Conservation (phyloP, 2,113 vertebrate species). For the Nestor notabilis region DNA sequence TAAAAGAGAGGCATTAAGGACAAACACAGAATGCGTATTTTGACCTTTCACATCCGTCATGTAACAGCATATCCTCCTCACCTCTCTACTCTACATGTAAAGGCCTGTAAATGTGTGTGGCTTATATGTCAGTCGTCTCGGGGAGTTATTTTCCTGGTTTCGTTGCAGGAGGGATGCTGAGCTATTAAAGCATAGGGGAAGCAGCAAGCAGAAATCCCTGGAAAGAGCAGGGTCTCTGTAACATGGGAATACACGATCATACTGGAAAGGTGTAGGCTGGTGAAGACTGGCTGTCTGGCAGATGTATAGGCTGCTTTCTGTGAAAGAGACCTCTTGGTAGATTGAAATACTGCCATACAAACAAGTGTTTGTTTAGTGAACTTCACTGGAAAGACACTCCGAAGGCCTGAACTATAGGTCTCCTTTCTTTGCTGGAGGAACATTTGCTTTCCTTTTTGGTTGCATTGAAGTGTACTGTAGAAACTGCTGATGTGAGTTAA, state of each 20-base stretch:
- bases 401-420: not conserved
- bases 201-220: not conserved
- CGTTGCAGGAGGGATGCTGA: not conserved
- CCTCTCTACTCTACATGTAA: not conserved
- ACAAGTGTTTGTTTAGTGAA: not conserved
- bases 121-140: not conserved
- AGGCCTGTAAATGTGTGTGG: not conserved
- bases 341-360: not conserved
- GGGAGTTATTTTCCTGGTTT: not conserved
- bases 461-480: not conserved
- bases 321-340: not conserved
- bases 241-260: rapidly evolving
- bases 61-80: not conserved
- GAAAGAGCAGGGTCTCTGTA: not conserved
- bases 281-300: not conserved
- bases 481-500: not conserved
- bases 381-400: not conserved
- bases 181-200: not conserved
- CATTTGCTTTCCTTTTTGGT: not conserved
- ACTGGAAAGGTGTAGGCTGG: not conserved
- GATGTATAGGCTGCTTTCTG: not conserved
- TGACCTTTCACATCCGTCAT: not conserved
- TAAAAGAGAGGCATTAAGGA: not conserved
- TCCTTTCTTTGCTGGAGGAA: not conserved
- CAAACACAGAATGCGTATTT: not conserved